Base-by-base conservation (phyloP, 2,113 vertebrate species). In the Copsychus sechellarum region DNA sequence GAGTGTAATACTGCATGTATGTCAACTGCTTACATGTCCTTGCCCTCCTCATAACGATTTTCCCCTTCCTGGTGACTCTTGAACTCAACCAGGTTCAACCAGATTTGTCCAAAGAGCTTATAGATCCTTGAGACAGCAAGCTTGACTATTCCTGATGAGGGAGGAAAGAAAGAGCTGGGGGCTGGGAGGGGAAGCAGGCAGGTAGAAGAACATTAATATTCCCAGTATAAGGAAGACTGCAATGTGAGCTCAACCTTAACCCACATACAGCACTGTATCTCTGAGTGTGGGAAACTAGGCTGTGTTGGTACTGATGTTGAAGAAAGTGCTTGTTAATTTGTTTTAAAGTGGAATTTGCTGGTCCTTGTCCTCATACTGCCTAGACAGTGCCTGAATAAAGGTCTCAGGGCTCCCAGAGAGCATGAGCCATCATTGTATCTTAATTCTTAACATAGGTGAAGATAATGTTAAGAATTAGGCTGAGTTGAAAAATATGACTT, bases 351-450 rank as follows among this genome's bases (percentile, higher is more conserved):
- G 33, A 29, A 0, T 60, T 78, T 64, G 17, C 45, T 79, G 11
- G 50, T 85, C 67, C 29, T 76, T 65, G 62, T 24, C 20, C 60
- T 92, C 24, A 17, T 47, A 14, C 5, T 62, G 50, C 58, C 9
- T 25, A 25, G 26, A 3, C 22, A 53, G 42, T 24, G 24, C 5
- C 4, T n/a, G 50, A 89, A 5, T 21, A 33, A 61, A 85, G 33
- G 22, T 51, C 14, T 85, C 21, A 5, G 12, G n/a, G 6, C 79
- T 72, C 50, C 24, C 53, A 47, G 42, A n/a, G 23, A 61, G 7
- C 4, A 4, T 7, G n/a, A 53, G 6, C 22, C 14, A 12, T 54
- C 1, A 0, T 12, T 71, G 6, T 48, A 5, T 47, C 22, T 70
- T 48, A 23, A 13, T 69, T 53, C 10, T 72, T 88, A n/a, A 7